Evolutionary conservation across 2,113 vertebrate species (phyloP).

Genomic region (Cynoglossus semilaevis): DNA sequence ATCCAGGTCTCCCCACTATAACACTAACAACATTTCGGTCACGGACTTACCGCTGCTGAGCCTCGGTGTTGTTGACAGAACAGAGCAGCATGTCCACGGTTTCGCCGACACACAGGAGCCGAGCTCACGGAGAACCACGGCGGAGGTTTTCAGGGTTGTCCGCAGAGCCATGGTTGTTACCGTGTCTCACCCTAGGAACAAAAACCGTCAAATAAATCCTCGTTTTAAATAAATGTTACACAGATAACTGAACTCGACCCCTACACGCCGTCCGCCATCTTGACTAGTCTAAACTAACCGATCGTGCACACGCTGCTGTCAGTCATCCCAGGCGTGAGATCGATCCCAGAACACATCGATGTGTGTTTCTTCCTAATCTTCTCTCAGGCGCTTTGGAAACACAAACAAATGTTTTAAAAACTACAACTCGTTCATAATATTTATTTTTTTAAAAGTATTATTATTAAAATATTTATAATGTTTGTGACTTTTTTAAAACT

Average conservation of each 20-base stretch:
- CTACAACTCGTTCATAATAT: too few species aligned
- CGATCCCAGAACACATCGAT: conserved; percentile 58
- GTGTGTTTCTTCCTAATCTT: too few species aligned
- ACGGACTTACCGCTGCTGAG: conserved; percentile 36
- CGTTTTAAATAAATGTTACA: background rate
- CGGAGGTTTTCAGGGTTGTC: conserved; percentile 40
- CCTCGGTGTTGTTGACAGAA: conserved; percentile 6
- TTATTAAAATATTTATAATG: too few species aligned
- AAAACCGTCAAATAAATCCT: background rate
- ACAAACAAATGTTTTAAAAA: too few species aligned
- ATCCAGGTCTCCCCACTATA: too few species aligned
- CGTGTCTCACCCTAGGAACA: conserved; percentile 22
- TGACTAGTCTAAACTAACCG: conserved; percentile 49
- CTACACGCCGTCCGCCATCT: conserved; percentile 65
- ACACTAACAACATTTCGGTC: too few species aligned
- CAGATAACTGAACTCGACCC: conserved; percentile 37
- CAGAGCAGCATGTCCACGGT: conserved; percentile 24
- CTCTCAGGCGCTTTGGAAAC: too few species aligned
- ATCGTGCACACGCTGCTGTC: background rate
- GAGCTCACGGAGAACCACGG: conserved; percentile 46
- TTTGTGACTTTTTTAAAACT: too few species aligned
- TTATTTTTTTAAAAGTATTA: too few species aligned
- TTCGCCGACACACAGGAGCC: conserved; percentile 6
- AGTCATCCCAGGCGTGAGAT: background rate
- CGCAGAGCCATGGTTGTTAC: conserved; percentile 51